Conservation (phyloP, 2,888 invertebrate species). For the Drosophila flavopinicola region DNA sequence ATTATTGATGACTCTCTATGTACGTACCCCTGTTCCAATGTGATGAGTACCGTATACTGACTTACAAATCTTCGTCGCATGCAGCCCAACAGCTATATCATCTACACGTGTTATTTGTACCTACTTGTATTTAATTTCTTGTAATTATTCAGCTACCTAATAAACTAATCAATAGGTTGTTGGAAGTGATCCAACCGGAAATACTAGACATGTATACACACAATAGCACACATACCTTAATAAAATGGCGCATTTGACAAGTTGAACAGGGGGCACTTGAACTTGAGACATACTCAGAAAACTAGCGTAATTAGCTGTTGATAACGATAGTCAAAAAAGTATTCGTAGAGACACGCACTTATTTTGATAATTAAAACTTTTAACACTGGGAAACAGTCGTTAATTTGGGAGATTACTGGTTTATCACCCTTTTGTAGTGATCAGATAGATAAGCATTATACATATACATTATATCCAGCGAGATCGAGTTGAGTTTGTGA, state of each 20-base stretch:
- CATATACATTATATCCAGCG: not conserved
- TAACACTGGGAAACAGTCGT: slow-evolving; percentile 9
- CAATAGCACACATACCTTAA: slow-evolving; percentile 1
- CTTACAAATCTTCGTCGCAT: too few species aligned
- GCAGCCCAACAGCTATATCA: slow-evolving; percentile 12
- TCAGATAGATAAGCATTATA: slow-evolving; percentile 5
- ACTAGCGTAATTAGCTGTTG: slow-evolving; percentile 36
- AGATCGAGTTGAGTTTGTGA: not conserved
- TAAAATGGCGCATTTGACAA: slow-evolving; percentile 33
- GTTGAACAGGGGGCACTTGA: slow-evolving; percentile 31
- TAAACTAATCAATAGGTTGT: slow-evolving; percentile 62
- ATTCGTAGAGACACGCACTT: slow-evolving; percentile 13
- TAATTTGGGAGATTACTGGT: slow-evolving; percentile 2
- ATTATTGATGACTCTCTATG: slow-evolving; percentile 29
- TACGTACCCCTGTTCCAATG: slow-evolving; percentile 14
- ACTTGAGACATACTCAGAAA: slow-evolving; percentile 34
- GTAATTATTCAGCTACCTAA: slow-evolving; percentile 68
- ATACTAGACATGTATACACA: slow-evolving; percentile 44
- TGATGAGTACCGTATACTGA: slow-evolving; percentile 40
- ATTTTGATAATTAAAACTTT: slow-evolving; percentile 22
- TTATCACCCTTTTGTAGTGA: slow-evolving; percentile 12
- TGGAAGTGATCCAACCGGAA: slow-evolving; percentile 65
- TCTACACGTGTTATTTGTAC: slow-evolving; percentile 41
- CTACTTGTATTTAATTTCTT: slow-evolving; percentile 61
- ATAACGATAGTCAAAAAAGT: slow-evolving; percentile 29